These are phyloP conservation scores for Tinamus major DNA, from an alignment of 2,797 vertebrate species.

Conservation along the genomic window DNA sequence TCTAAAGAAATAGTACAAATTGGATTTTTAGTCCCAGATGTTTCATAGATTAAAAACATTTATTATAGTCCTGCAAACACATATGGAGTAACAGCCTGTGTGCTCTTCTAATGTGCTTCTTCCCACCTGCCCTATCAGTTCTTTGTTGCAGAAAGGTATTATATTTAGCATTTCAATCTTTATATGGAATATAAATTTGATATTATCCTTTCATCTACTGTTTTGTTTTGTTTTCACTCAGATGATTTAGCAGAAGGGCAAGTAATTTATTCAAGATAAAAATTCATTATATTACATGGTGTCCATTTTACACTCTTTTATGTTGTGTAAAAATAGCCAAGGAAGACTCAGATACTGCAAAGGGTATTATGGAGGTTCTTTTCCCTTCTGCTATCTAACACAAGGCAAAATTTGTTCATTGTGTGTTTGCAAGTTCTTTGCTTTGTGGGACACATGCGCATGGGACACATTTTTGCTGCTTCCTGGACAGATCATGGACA, in stretches of 20 bases:
- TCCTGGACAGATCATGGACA: background rate
- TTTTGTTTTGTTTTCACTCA: background rate
- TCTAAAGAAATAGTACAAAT: background rate
- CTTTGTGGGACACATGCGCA: background rate
- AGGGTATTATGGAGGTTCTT: background rate
- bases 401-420: background rate
- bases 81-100: background rate
- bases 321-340: background rate
- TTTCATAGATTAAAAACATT: slow-evolving; percentile 23
- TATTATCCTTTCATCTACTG: background rate
- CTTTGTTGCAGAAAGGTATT: background rate
- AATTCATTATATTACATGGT: background rate
- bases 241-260: background rate
- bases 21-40: slow-evolving; percentile 2
- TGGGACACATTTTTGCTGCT: background rate
- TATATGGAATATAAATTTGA: background rate
- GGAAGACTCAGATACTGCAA: background rate
- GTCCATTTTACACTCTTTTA: background rate
- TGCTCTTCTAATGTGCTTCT: slow-evolving; percentile 6
- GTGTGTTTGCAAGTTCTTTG: background rate
- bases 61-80: slow-evolving; percentile 4
- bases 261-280: slow-evolving; percentile 7
- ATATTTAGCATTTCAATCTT: background rate
- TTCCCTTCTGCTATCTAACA: background rate
- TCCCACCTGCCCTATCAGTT: background rate